Evolutionary conservation across 2,113 vertebrate species (phyloP).

Genomic region (human (Homo sapiens)): GRCh38 chr19:11263501-11264000

Average conservation of each 20-base stretch:
- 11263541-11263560: rapidly evolving
- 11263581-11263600: not conserved
- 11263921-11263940: not conserved
- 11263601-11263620: not conserved
- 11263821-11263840: not conserved
- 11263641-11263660: not conserved
- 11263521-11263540: not conserved
- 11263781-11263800: not conserved
- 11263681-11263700: not conserved
- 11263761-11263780: not conserved
- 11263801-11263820: too few relatives aligned
- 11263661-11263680: not conserved
- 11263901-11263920: not conserved
- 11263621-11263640: not conserved
- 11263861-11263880: not conserved
- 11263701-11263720: not conserved
- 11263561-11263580: not conserved
- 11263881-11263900: not conserved
- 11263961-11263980: not conserved
- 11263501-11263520: not conserved
- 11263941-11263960: not conserved
- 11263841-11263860: not conserved
- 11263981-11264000: not conserved
- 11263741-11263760: not conserved
- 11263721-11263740: not conserved